Percentiles rank a stretch among this genome's conserved stretches.
Conservation (phyloP, 2,113 vertebrate species). For the Pavo muticus region DNA sequence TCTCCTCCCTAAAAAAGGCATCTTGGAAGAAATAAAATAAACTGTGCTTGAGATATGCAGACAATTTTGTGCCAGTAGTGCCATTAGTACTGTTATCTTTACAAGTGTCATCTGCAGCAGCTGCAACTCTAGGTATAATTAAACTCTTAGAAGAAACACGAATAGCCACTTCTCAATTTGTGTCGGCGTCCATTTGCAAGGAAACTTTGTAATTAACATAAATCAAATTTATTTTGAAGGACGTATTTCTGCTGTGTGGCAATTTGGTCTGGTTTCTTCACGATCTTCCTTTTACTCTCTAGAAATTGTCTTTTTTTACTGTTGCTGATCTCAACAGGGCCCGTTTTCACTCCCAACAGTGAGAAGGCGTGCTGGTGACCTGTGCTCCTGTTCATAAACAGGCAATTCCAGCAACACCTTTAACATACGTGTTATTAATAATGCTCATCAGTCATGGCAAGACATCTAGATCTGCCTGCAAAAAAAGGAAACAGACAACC, state of each 20-base stretch:
- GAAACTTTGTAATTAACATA: constrained; percentile 21
- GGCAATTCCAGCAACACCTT: background rate
- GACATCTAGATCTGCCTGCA: background rate
- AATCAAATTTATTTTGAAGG: constrained; percentile 23
- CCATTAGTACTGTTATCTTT: constrained; percentile 17
- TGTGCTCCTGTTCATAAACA: background rate
- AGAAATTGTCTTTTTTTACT: background rate
- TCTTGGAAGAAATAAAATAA: constrained; percentile 8
- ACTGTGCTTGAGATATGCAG: background rate
- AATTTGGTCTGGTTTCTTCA: background rate
- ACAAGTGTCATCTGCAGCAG: constrained; percentile 10
- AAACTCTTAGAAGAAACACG: constrained; percentile 26
- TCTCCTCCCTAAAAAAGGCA: constrained; percentile 19
- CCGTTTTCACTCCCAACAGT: background rate
- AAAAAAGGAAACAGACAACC: background rate
- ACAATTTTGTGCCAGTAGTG: background rate
- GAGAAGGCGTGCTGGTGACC: background rate
- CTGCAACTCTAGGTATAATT: background rate
- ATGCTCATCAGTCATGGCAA: background rate
- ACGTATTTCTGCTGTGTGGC: background rate
- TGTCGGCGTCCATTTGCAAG: background rate
- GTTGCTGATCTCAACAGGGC: background rate
- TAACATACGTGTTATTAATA: background rate
- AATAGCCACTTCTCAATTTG: constrained; percentile 33
- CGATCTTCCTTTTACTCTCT: background rate